Evolutionary conservation across 2,113 vertebrate species (phyloP).

Genomic region (Indicator maculatus): DNA sequence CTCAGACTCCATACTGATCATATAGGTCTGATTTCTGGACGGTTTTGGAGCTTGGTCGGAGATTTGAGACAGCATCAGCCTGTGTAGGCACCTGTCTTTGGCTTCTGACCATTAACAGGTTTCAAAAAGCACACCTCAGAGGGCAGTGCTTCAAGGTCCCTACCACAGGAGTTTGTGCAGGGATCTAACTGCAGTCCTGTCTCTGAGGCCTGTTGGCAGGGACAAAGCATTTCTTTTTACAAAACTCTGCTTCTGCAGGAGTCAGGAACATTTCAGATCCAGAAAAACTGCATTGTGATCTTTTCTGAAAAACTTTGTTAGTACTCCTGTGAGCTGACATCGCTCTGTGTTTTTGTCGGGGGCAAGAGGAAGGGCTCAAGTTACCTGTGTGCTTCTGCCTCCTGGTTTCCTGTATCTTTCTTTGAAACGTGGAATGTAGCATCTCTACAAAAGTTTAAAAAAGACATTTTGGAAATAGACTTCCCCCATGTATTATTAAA

Average conservation of each 20-base stretch:
- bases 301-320: constrained; percentile 18
- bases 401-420: background rate
- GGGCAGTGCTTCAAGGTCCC: background rate
- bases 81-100: background rate
- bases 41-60: background rate
- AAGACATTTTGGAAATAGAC: background rate
- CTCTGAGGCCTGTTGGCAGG: background rate
- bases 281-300: constrained; percentile 1
- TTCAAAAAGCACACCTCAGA: background rate
- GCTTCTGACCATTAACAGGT: background rate
- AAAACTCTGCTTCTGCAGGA: background rate
- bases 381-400: background rate
- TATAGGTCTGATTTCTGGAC: background rate
- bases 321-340: background rate
- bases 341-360: background rate
- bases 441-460: background rate
- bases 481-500: constrained; percentile 2
- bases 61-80: background rate
- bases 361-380: background rate
- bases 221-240: background rate
- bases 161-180: background rate
- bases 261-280: background rate
- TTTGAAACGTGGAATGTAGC: background rate
- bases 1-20: background rate
- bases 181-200: background rate